A percentile compares a stretch with the other conserved stretches of the same genome.
Conservation (phyloP, 2,797 vertebrate species). For the Macroramphosus scolopax region DNA sequence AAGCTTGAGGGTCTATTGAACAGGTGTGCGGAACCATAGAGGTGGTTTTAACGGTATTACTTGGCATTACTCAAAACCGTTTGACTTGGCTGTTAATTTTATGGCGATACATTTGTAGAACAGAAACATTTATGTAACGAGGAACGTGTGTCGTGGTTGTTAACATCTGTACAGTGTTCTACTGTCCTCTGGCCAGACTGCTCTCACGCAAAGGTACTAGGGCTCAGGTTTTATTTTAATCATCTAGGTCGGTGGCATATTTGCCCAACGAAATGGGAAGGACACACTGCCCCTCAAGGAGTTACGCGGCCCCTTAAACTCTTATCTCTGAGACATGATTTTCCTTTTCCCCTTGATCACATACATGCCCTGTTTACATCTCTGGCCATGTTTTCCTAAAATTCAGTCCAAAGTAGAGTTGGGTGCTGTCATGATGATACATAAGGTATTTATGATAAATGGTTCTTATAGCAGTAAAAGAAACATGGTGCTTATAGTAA, state of each 20-base stretch:
- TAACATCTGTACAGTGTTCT: slow-evolving; percentile 24
- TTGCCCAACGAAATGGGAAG: slow-evolving; percentile 71
- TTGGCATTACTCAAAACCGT: not conserved
- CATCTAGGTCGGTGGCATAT: slow-evolving; percentile 76
- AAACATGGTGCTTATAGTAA: no score
- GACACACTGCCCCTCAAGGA: slow-evolving; percentile 71
- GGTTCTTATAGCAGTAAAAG: no score
- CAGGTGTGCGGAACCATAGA: slow-evolving; percentile 5
- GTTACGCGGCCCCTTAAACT: slow-evolving; percentile 68
- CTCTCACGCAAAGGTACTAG: slow-evolving; percentile 42
- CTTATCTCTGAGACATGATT: slow-evolving; percentile 24
- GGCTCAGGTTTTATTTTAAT: slow-evolving; percentile 79
- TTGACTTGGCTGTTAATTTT: no score
- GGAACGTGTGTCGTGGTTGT: no score
- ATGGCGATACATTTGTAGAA: no score
- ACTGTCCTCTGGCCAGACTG: slow-evolving; percentile 55
- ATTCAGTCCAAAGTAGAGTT: no score
- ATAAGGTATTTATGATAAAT: no score
- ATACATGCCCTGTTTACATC: no score
- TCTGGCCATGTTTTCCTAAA: not conserved
- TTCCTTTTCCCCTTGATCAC: slow-evolving; percentile 39
- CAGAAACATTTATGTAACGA: no score
- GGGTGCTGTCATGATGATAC: no score
- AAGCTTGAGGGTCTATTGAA: slow-evolving; percentile 6
- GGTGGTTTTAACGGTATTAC: not conserved